phyloP scores from a whole-genome alignment of 2,797 vertebrate species.

The Remorina albescens region DNA sequence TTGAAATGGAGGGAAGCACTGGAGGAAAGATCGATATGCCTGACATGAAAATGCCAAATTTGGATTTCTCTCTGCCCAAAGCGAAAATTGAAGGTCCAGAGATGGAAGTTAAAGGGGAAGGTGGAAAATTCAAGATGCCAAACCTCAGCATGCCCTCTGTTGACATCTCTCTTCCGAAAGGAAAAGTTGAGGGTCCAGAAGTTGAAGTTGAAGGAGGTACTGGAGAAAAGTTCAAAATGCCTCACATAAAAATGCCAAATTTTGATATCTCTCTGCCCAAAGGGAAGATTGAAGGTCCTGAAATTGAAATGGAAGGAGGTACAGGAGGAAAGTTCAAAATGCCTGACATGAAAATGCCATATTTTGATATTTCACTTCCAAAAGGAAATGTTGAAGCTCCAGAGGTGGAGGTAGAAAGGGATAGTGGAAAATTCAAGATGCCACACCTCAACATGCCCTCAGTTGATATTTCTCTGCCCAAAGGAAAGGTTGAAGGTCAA shows the following conservation, averaged over 20 bases:
- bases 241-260: no score
- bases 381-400: constrained; percentile 37
- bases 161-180: constrained; percentile 70
- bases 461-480: constrained; percentile 68
- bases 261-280: constrained; percentile 34
- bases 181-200: constrained; percentile 41
- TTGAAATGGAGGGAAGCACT: constrained; percentile 31
- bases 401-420: constrained; percentile 24
- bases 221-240: constrained; percentile 62
- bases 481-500: constrained; percentile 25
- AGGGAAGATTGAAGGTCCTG: not conserved
- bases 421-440: constrained; percentile 51
- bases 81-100: constrained; percentile 37
- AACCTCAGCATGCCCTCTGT: no score
- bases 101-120: constrained; percentile 24
- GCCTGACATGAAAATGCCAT: constrained; percentile 54
- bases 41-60: no score
- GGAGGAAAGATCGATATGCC: constrained; percentile 59
- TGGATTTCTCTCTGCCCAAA: no score
- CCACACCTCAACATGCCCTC: constrained; percentile 63
- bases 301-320: not conserved
- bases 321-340: constrained; percentile 30
- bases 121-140: constrained; percentile 68
- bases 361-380: constrained; percentile 62
- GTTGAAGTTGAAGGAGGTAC: not conserved